These are phyloP conservation scores for Tachypleus tridentatus DNA, from an alignment of 1,140 invertebrate genomes.

Conservation along the genomic window DNA sequence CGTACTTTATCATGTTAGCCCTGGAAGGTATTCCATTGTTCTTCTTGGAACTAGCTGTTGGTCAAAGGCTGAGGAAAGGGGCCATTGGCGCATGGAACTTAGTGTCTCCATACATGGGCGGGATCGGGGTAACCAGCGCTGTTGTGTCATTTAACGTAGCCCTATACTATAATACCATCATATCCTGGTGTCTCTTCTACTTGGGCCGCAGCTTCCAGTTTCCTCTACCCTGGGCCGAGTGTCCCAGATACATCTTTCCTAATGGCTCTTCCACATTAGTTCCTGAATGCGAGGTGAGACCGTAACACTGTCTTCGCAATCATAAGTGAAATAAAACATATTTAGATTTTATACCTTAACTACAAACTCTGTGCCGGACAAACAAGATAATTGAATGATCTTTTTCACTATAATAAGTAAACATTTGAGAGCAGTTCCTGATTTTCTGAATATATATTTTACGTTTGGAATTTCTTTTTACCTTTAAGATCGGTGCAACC, in stretches of 20 bases:
- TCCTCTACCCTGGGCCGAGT: slow-evolving; percentile 79
- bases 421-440: too few relatives aligned
- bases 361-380: too few relatives aligned
- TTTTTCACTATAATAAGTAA: too few relatives aligned
- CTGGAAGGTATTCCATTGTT: slow-evolving; percentile 90
- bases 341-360: too few relatives aligned
- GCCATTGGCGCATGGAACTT: slow-evolving; percentile 89
- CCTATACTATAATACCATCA: slow-evolving; percentile 98
- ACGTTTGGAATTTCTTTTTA: too few relatives aligned
- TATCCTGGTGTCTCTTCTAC: slow-evolving; percentile 97
- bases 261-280: slow-evolving; percentile 66
- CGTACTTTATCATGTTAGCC: slow-evolving; percentile 83
- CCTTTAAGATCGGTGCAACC: too few relatives aligned
- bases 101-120: slow-evolving; percentile 66
- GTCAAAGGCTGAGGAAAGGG: slow-evolving; percentile 78
- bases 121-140: slow-evolving; percentile 80
- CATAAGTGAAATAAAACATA: too few relatives aligned
- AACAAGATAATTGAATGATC: too few relatives aligned
- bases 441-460: too few relatives aligned
- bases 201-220: slow-evolving; percentile 85
- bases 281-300: slow-evolving; percentile 61
- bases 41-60: slow-evolving; percentile 84
- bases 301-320: too few relatives aligned
- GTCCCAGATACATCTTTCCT: slow-evolving; percentile 55
- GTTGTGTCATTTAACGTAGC: slow-evolving; percentile 94